Percentiles rank a stretch among this genome's conserved stretches.
Conservation (phyloP, 2,797 vertebrate species). For the Sebastolobus altivelis region DNA sequence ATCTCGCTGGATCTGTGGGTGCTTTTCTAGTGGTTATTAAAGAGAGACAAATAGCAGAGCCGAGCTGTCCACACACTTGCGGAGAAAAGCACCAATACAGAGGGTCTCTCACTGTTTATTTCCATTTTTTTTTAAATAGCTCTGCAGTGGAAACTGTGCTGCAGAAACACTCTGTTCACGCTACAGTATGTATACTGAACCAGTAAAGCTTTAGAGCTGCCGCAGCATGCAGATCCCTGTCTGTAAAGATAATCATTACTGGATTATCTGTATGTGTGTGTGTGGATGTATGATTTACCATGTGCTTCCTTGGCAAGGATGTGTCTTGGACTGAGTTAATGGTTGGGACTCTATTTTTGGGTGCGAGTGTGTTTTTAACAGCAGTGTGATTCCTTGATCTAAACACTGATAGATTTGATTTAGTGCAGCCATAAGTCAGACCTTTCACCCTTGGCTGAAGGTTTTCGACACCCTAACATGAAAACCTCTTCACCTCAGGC, state of each 20-base stretch:
- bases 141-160: conserved; percentile 58
- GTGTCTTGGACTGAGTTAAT: conserved; percentile 46
- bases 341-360: conserved; percentile 62
- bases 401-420: conserved; percentile 67
- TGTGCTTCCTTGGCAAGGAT: conserved; percentile 42
- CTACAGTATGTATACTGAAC: conserved; percentile 25
- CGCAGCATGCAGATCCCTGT: conserved; percentile 34
- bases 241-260: conserved; percentile 64
- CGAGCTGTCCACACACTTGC: conserved; percentile 44
- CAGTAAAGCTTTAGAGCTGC: conserved; percentile 14
- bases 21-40: conserved; percentile 71
- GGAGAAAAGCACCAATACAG: conserved; percentile 45
- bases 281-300: conserved; percentile 43
- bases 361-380: conserved; percentile 45
- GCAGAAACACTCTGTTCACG: conserved; percentile 35
- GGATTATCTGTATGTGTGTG: conserved; percentile 28
- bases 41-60: conserved; percentile 74
- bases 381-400: conserved; percentile 52
- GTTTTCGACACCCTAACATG: conserved; percentile 65
- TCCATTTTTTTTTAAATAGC: conserved; percentile 31
- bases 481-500: conserved; percentile 63
- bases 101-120: conserved; percentile 63
- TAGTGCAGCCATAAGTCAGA: conserved; percentile 65
- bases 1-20: conserved; percentile 61
- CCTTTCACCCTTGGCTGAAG: conserved; percentile 65